These are phyloP conservation scores for Disparrhopalites patrizii DNA, from an alignment of 2,888 invertebrate genomes.

Conservation along the genomic window DNA sequence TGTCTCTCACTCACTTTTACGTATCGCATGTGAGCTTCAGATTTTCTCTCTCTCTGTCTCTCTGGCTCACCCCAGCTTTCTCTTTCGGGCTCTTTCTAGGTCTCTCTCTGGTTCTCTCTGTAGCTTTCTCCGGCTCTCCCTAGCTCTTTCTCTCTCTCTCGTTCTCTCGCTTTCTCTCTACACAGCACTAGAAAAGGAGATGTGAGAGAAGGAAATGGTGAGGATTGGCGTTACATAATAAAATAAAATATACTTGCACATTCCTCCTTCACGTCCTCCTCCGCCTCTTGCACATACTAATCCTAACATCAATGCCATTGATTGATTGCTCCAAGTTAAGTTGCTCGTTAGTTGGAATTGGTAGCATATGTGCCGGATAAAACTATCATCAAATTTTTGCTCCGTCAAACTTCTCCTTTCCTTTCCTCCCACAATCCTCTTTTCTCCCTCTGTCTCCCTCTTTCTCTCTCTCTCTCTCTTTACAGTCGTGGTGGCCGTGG, in stretches of 20 bases:
- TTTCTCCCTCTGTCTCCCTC: neutral
- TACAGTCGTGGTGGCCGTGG: neutral
- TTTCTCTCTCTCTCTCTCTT: neutral
- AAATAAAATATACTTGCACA: no score
- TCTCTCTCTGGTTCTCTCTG: neutral
- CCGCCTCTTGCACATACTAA: no score
- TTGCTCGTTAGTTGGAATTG: slow-evolving; percentile 3
- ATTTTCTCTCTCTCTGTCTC: no score
- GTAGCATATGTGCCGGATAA: slow-evolving; percentile 12
- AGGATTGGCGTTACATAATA: neutral
- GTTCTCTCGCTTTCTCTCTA: neutral
- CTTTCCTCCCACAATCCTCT: neutral
- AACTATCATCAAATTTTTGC: slow-evolving; percentile 19
- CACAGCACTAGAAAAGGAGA: neutral
- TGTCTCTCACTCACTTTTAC: no score
- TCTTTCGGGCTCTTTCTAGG: neutral
- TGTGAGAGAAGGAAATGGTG: neutral
- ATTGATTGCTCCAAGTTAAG: slow-evolving; percentile 20
- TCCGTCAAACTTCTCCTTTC: neutral
- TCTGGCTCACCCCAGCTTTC: neutral
- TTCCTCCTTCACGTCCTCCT: neutral
- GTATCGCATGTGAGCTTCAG: no score
- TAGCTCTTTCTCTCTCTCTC: neutral
- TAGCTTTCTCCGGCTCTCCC: neutral
- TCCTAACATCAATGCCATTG: slow-evolving; percentile 18